phyloP scores from a whole-genome alignment of 2,113 vertebrate genomes.

The Numida meleagris region DNA sequence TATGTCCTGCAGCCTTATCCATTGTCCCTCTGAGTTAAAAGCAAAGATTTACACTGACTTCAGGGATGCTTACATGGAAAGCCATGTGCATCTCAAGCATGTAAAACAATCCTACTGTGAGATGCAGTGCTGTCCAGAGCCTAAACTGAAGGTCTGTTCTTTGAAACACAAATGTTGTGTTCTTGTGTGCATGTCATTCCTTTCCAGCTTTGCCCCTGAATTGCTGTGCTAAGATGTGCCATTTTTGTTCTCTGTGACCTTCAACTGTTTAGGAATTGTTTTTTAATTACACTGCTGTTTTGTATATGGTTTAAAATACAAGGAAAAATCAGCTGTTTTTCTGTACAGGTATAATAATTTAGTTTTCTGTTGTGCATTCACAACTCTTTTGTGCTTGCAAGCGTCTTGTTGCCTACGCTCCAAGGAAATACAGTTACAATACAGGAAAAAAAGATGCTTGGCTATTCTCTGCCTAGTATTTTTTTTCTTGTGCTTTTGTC shows the following conservation, averaged over 20 bases:
- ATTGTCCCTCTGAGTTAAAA: background rate
- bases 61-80: background rate
- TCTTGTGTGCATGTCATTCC: rapidly evolving
- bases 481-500: background rate
- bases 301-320: background rate
- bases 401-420: background rate
- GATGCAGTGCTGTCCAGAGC: background rate
- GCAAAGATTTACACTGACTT: background rate
- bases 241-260: background rate
- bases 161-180: background rate
- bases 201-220: background rate
- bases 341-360: rapidly evolving
- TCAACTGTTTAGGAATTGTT: background rate
- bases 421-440: background rate
- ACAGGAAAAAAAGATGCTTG: background rate
- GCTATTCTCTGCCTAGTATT: background rate
- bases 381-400: background rate
- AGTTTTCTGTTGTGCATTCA: background rate
- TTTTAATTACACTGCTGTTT: background rate
- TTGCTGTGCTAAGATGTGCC: background rate
- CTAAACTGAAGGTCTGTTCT: background rate
- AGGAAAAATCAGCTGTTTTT: background rate
- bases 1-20: background rate
- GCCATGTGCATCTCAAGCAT: background rate
- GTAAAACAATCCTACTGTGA: background rate